Percentiles rank a stretch among this genome's conserved stretches.
phyloP scores from a whole-genome alignment of 2,113 vertebrate genomes.

The Girardinichthys multiradiatus region DNA sequence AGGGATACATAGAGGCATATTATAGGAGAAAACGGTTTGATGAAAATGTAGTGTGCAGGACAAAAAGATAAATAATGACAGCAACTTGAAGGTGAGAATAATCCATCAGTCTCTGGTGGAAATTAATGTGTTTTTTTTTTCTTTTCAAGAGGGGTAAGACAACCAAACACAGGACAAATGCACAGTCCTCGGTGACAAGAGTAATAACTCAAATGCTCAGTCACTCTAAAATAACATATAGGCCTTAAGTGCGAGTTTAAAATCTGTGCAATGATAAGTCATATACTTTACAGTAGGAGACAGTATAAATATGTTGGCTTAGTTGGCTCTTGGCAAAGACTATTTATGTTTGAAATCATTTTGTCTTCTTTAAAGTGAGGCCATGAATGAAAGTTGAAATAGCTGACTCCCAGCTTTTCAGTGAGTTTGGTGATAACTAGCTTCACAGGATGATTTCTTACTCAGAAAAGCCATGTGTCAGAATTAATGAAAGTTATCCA shows the following conservation, averaged over 20 bases:
- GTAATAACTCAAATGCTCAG: constrained; percentile 59
- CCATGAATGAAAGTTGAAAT: constrained; percentile 32
- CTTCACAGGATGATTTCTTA: constrained; percentile 27
- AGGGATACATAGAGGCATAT: constrained; percentile 60
- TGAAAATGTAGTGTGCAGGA: constrained; percentile 57
- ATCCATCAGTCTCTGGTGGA: constrained; percentile 63
- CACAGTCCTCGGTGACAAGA: constrained; percentile 44
- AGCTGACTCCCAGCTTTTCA: constrained; percentile 22
- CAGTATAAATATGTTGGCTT: constrained; percentile 45
- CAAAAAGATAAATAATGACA: constrained; percentile 69
- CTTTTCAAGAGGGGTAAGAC: constrained; percentile 35
- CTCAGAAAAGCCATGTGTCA: constrained; percentile 54
- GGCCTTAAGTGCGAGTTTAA: constrained; percentile 54
- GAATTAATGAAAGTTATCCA: constrained; percentile 58
- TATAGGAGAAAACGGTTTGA: constrained; percentile 56
- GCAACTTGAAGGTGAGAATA: constrained; percentile 67
- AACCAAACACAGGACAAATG: constrained; percentile 54
- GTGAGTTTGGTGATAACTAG: constrained; percentile 36
- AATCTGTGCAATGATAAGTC: constrained; percentile 57
- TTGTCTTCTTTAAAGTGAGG: constrained; percentile 14
- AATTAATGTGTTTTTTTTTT: constrained; percentile 45
- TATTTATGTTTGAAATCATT: constrained; percentile 21
- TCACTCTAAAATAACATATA: constrained; percentile 50
- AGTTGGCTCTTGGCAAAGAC: constrained; percentile 37
- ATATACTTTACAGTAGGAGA: constrained; percentile 39